Percentiles rank a stretch among this genome's conserved stretches.
Evolutionary conservation across 2,797 vertebrate genomes (phyloP).

Genomic region (Anomalospiza imberbis): DNA sequence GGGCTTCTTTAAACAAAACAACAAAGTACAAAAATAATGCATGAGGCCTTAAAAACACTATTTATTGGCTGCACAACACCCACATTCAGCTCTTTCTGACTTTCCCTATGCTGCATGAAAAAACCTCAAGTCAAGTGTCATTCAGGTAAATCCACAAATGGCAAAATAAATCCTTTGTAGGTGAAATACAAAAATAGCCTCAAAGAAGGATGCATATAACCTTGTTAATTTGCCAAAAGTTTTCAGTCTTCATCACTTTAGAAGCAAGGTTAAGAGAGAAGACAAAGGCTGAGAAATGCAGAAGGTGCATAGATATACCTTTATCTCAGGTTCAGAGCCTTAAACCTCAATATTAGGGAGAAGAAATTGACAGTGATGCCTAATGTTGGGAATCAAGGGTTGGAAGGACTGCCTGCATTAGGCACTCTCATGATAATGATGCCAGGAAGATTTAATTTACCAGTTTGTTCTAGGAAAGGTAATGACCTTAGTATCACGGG

Average conservation of each 20-base stretch:
- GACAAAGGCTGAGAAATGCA: not conserved
- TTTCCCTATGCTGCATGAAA: not conserved
- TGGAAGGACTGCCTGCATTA: not conserved
- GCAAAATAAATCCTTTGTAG: conserved; percentile 14
- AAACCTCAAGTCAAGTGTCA: not conserved
- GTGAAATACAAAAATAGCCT: conserved; percentile 12
- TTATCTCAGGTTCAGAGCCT: not conserved
- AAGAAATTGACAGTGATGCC: not conserved
- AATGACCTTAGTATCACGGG: not conserved
- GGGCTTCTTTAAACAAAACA: not conserved
- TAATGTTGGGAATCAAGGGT: not conserved
- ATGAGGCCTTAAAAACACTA: not conserved
- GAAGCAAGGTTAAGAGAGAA: conserved; percentile 8
- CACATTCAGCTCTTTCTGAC: not conserved
- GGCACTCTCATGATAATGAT: not conserved
- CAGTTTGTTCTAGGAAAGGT: conserved; percentile 43
- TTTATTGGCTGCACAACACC: not conserved
- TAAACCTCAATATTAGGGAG: not conserved
- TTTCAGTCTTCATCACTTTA: conserved; percentile 11
- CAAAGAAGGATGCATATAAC: not conserved
- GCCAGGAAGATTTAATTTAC: conserved; percentile 31
- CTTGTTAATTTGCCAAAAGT: conserved; percentile 42
- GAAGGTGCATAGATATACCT: not conserved
- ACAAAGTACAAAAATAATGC: not conserved
- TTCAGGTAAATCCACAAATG: not conserved